Conservation (phyloP, 2,113 vertebrate genomes). For the Apteryx owenii region DNA sequence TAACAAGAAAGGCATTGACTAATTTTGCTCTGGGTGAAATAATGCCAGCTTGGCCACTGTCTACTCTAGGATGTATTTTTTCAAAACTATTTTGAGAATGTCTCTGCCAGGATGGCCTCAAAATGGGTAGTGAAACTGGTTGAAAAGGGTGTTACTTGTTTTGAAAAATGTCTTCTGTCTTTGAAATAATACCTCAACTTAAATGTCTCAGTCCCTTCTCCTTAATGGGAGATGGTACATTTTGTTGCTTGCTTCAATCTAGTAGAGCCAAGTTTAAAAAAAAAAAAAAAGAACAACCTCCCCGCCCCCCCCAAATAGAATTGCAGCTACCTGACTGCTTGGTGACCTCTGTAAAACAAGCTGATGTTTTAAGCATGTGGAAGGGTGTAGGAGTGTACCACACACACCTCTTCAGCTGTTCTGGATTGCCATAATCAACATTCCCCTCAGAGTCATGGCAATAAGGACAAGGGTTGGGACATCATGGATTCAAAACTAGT, state of each 20-base stretch:
- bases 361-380: background rate
- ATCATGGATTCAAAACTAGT: background rate
- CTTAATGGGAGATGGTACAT: background rate
- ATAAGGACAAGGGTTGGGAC: background rate
- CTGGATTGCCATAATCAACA: background rate
- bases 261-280: background rate
- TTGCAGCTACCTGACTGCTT: background rate
- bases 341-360: background rate
- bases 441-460: background rate
- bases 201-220: background rate
- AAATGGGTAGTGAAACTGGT: background rate
- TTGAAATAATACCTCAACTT: background rate
- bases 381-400: background rate
- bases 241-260: background rate
- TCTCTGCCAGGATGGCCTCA: background rate
- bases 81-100: background rate
- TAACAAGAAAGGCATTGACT: background rate
- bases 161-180: background rate
- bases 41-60: background rate
- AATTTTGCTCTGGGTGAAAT: background rate
- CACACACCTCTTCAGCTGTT: background rate
- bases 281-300: background rate
- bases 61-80: background rate
- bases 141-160: background rate
- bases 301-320: background rate